Evolutionary conservation across 2,888 invertebrate species (phyloP), one percentile per base, ranked within the genome.

Genomic region (Eristalis arbustorum): DNA sequence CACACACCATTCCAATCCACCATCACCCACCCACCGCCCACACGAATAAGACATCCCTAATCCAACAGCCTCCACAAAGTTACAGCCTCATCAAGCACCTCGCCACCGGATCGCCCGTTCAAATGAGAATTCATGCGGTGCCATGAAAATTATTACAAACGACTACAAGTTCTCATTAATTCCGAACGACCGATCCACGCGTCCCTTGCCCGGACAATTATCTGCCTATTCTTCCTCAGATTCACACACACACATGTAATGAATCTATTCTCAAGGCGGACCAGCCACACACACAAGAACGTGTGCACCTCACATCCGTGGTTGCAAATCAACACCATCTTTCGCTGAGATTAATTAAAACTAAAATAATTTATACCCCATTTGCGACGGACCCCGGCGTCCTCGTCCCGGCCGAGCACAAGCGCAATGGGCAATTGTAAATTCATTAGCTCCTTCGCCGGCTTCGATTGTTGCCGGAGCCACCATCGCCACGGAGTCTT

Each of bases 291-390:
- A 25, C 25, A 25, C 2, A 25, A 25, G 2, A 31, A 40, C 34
- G 59, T 31, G n/a, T 42, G 62, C 23, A 13, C 37, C 4, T 37
- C 40, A 63, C 71, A 67, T 74, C 82, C 69, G 82, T 78, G 42
- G 75, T 59, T 8, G 78, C 75, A 78, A 78, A 87, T 87, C 87
- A 83, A 83, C 87, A 83, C 78, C 87, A 87, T 83, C 83, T 87
- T 79, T 87, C 67, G 75, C 75, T 72, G 87, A 78, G 83, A 87
- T 87, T 87, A 87, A 87, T 87, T 87, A 87, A 87, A 87, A 87
- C 83, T 87, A 83, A 83, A 87, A 87, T 87, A 87, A 87, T 87
- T 87, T 87, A 87, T 87, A 87, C 62, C 63, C 78, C 78, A 78
- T 87, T 82, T 72, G 57, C 69, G 66, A 83, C 67, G 74, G 83